These are phyloP conservation scores for Drosophila setifemur DNA, from an alignment of 1,140 invertebrate species.

Conservation along the genomic window DNA sequence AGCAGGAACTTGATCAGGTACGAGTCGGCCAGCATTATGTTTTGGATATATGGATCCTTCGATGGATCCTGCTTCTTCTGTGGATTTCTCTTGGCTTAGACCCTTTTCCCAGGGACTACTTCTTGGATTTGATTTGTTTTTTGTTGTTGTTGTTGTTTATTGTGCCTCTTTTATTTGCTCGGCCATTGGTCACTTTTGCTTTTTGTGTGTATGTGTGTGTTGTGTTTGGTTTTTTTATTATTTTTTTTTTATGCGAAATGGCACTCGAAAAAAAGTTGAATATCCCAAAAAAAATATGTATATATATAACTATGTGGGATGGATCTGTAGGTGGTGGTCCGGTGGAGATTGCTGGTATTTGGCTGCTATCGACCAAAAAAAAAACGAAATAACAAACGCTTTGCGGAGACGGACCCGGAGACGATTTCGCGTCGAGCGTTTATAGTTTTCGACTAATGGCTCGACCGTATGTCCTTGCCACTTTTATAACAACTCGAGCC, in stretches of 20 bases:
- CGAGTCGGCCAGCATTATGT: slow-evolving; percentile 70
- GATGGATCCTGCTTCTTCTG: not conserved
- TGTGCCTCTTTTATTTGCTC: slow-evolving; percentile 35
- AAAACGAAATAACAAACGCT: too few species aligned
- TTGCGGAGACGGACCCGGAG: slow-evolving; percentile 58
- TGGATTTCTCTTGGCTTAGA: too few species aligned
- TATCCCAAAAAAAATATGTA: too few species aligned
- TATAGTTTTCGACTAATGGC: slow-evolving; percentile 82
- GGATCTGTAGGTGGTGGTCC: not conserved
- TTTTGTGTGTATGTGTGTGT: slow-evolving; percentile 14
- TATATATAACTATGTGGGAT: too few species aligned
- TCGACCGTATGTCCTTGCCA: slow-evolving; percentile 82
- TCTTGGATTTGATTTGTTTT: not conserved
- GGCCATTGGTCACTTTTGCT: slow-evolving; percentile 58
- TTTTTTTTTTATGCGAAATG: too few species aligned
- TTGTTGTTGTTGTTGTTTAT: not conserved
- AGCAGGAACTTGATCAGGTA: slow-evolving; percentile 76
- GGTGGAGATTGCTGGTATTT: too few species aligned
- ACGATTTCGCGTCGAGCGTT: slow-evolving; percentile 82
- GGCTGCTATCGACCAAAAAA: too few species aligned
- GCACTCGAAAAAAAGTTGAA: too few species aligned
- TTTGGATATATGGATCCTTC: slow-evolving; percentile 15
- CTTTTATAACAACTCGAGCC: slow-evolving; percentile 81
- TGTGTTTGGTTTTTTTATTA: slow-evolving; percentile 6
- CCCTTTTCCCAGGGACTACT: too few species aligned